Evolutionary conservation across 2,113 vertebrate species (phyloP), one percentile per base, ranked within the genome.

Genomic region (Cranoglanis bouderius): DNA sequence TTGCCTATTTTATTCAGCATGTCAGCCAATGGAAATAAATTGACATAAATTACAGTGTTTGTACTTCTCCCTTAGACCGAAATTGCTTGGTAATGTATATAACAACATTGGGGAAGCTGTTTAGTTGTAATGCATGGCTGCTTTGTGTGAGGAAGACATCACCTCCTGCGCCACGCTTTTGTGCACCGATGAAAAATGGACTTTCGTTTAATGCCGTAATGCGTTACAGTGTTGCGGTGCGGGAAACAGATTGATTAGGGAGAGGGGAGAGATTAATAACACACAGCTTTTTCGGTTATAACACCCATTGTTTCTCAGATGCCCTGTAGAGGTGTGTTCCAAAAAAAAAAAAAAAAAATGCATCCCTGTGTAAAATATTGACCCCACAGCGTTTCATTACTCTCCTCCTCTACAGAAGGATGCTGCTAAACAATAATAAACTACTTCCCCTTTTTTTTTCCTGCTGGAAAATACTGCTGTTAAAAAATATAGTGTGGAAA

Each of bases 281-380:
- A 91, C 92, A 93, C 94, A 95, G 95, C 93, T 96, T 95, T 95
- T 95, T 95, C 93, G 97, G 94, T 97, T 97, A 96, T 97, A 96
- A 96, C 96, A 97, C 93, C 94, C 95, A 97, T 97, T 97, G 97
- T 98, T 98, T 97, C 96, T 96, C 94, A 95, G 94, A 92, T 95
- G 94, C 93, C 95, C 95, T 93, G 93, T 93, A 96, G 95, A 97
- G 94, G 92, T 95, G 95, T 95, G 94, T 94, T 95, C 82, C 43
- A 77, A 55, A 55, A 38, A 72, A 43, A 74, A 43, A 43, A 24
- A 43, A 74, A 82, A 86, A 97, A 98, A 98, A 98, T 96, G 96
- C 95, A 97, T 97, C 96, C 95, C 94, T 96, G 96, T 97, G 96
- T 97, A 98, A 97, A 97, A 98, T 97, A 98, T 97, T 97, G 97